phyloP scores from a whole-genome alignment of 2,113 vertebrate genomes.

The Catharus fuscescens region DNA sequence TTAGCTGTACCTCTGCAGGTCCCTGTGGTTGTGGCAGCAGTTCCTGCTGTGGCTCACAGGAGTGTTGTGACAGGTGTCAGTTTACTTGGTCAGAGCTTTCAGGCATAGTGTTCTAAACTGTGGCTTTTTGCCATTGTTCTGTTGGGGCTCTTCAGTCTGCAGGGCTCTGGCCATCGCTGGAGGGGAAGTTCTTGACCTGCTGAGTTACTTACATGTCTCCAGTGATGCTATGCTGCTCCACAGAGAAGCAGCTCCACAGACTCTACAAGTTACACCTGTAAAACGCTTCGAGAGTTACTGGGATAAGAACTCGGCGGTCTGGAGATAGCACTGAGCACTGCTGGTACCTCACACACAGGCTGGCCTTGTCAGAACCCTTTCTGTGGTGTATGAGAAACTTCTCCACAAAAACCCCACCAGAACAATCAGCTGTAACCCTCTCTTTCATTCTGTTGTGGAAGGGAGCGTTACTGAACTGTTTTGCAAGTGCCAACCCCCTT shows the following conservation, averaged over 20 bases:
- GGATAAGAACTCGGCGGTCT: background rate
- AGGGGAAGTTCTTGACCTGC: background rate
- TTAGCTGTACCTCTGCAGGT: background rate
- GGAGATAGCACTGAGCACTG: background rate
- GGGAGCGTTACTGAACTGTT: background rate
- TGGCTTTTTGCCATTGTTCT: constrained; percentile 26
- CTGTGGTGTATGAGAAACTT: background rate
- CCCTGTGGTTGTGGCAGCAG: background rate
- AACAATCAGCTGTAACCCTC: background rate
- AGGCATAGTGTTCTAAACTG: background rate
- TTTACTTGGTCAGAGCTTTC: background rate
- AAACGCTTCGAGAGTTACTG: background rate
- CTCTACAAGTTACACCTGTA: background rate
- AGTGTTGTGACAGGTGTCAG: background rate
- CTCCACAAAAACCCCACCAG: background rate
- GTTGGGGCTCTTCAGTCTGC: constrained; percentile 8
- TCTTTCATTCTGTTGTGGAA: background rate
- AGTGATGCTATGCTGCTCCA: background rate
- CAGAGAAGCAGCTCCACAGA: constrained; percentile 4
- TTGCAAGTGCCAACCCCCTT: background rate
- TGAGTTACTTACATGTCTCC: background rate
- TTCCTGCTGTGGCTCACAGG: background rate
- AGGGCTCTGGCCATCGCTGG: background rate
- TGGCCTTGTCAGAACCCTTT: background rate
- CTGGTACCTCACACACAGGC: background rate